phyloP scores from a whole-genome alignment of 2,113 vertebrate genomes.

The Ovibos moschatus region DNA sequence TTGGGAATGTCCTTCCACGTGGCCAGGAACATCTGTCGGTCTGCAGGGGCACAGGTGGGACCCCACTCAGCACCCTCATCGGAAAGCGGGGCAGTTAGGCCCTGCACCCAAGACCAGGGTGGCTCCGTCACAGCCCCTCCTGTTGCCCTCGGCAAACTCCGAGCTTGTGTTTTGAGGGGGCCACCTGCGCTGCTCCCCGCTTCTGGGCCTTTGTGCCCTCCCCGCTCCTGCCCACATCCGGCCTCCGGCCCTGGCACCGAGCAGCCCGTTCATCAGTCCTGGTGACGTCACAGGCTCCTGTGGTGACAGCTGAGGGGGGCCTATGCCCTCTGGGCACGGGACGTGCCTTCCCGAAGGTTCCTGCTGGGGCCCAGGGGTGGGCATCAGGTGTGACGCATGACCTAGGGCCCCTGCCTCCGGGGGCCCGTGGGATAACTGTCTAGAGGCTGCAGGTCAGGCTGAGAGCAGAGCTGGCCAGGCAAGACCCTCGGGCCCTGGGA shows the following conservation, averaged over 20 bases:
- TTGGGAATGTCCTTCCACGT: conserved; percentile 99
- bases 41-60: conserved; percentile 73
- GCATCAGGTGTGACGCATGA: neutral
- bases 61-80: neutral
- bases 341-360: neutral
- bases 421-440: neutral
- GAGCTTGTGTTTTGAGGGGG: neutral
- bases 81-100: neutral
- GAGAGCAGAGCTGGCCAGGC: neutral
- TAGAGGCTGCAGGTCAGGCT: neutral
- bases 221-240: neutral
- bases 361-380: neutral
- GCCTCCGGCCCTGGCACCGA: neutral
- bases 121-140: neutral
- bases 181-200: neutral
- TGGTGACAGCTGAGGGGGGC: neutral
- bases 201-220: neutral
- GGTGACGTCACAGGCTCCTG: neutral
- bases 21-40: conserved; percentile 95
- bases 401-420: neutral
- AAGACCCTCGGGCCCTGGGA: neutral
- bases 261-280: neutral
- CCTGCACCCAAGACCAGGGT: neutral
- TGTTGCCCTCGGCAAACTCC: neutral
- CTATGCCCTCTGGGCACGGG: neutral